Conservation (phyloP, 2,888 invertebrate species). For the Cephus nigrinus region DNA sequence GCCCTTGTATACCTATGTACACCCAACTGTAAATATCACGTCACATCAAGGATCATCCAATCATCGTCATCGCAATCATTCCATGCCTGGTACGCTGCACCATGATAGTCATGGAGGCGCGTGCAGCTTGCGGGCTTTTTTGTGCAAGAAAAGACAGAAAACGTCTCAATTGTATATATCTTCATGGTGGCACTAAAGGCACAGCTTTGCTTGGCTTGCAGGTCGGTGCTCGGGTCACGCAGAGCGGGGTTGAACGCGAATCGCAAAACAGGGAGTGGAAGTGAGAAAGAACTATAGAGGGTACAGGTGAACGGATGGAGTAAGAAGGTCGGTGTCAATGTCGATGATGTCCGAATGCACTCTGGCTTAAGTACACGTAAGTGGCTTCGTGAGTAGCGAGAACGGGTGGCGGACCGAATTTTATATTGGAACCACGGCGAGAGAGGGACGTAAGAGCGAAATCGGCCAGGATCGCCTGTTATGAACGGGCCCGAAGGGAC, state of each 20-base stretch:
- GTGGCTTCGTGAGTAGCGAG: neutral
- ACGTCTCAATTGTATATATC: neutral
- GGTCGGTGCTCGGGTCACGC: slow-evolving; percentile 44
- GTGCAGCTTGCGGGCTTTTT: neutral
- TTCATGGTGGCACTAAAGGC: slow-evolving; percentile 31
- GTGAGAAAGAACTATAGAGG: slow-evolving; percentile 14
- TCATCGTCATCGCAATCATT: neutral
- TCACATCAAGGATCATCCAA: neutral
- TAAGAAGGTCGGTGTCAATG: neutral
- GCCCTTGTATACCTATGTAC: neutral
- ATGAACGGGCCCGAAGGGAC: slow-evolving; percentile 45
- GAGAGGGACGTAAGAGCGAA: slow-evolving; percentile 5
- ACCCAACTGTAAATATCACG: neutral
- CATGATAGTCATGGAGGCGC: neutral
- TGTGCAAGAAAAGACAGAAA: neutral
- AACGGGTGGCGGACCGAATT: slow-evolving; percentile 4
- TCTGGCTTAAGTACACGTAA: neutral
- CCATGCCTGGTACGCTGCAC: neutral
- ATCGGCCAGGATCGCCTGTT: slow-evolving; percentile 29
- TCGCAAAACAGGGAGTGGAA: slow-evolving; percentile 18
- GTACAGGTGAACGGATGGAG: slow-evolving; percentile 1
- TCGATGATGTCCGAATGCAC: neutral
- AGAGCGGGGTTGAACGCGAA: slow-evolving; percentile 23
- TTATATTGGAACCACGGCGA: slow-evolving; percentile 6
- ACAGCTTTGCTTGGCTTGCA: slow-evolving; percentile 57